phyloP scores from a whole-genome alignment of 2,113 vertebrate genomes.

The Neolamprologus tretocephalus region DNA sequence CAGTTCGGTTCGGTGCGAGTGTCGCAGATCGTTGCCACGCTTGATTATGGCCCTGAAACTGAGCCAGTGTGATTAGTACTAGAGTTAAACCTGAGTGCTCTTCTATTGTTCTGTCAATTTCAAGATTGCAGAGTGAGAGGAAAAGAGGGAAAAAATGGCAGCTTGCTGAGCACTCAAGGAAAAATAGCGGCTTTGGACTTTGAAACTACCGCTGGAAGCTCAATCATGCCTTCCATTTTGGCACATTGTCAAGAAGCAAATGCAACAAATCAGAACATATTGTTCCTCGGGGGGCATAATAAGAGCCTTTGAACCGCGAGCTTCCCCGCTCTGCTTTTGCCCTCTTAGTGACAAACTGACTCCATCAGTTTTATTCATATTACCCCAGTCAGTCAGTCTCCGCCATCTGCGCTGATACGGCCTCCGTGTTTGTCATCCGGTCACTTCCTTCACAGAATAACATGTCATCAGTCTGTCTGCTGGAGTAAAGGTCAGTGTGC shows the following conservation, averaged over 20 bases:
- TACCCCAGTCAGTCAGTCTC: neutral
- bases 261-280: constrained; percentile 68
- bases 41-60: constrained; percentile 23
- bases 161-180: constrained; percentile 39
- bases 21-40: neutral
- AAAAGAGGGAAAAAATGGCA: constrained; percentile 1
- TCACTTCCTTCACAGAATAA: constrained; percentile 14
- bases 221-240: constrained; percentile 64
- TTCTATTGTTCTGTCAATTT: constrained; percentile 49
- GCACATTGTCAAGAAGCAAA: constrained; percentile 54
- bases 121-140: constrained; percentile 27
- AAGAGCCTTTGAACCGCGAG: constrained; percentile 29
- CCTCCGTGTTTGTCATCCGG: constrained; percentile 1
- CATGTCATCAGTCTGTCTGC: neutral
- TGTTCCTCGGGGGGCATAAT: constrained; percentile 54
- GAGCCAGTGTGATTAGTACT: constrained; percentile 17
- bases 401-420: neutral
- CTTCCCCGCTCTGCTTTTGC: constrained; percentile 3
- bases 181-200: constrained; percentile 46
- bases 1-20: neutral
- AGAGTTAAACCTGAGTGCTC: constrained; percentile 26
- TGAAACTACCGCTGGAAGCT: constrained; percentile 40
- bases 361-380: constrained; percentile 20
- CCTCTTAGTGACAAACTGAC: constrained; percentile 27
- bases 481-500: constrained; percentile 14